Conservation (phyloP, 2,113 vertebrate species). For the Ciconia boyciana region DNA sequence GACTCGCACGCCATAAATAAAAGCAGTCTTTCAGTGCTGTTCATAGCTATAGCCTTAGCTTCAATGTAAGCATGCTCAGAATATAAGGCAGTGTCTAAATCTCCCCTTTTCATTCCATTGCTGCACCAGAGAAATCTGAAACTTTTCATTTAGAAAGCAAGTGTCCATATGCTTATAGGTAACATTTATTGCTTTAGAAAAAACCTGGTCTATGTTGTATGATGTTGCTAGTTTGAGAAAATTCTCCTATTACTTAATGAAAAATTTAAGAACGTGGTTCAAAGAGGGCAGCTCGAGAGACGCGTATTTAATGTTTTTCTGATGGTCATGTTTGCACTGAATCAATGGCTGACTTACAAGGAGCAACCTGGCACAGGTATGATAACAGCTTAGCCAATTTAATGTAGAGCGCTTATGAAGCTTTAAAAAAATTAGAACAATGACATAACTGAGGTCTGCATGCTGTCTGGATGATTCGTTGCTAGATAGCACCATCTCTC, state of each 20-base stretch:
- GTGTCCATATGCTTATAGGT: rapidly evolving
- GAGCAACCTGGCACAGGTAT: background rate
- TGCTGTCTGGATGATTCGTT: background rate
- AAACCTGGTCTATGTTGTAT: background rate
- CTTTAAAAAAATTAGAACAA: background rate
- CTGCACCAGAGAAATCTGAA: background rate
- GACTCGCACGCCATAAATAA: background rate
- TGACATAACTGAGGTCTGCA: background rate
- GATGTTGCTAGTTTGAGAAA: background rate
- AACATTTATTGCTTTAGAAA: background rate
- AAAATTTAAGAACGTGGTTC: background rate
- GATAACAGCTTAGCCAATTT: background rate
- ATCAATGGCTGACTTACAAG: background rate
- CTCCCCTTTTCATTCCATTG: background rate
- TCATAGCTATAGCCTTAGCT: background rate
- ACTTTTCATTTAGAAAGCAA: background rate
- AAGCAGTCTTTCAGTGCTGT: background rate
- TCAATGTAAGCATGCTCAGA: background rate
- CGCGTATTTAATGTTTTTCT: background rate
- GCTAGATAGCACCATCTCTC: background rate
- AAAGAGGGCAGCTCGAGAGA: background rate
- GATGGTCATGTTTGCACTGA: background rate
- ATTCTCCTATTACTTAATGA: background rate
- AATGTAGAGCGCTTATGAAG: background rate
- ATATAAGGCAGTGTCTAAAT: background rate